phyloP scores from a whole-genome alignment of 2,113 vertebrate genomes.

The Actenoides lindsayi region DNA sequence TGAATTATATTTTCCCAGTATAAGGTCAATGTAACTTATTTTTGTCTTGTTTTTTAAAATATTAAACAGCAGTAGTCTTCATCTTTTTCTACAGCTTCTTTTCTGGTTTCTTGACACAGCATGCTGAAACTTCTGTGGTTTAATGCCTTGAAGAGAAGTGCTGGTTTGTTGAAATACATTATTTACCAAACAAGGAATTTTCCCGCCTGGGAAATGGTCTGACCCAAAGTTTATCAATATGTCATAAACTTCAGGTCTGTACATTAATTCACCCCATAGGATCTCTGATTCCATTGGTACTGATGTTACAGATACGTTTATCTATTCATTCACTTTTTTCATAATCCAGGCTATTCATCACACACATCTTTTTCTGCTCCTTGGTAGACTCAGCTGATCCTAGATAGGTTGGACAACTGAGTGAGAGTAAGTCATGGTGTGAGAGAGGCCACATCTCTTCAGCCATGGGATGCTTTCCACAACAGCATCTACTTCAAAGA shows the following conservation, averaged over 20 bases:
- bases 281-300: neutral
- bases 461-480: neutral
- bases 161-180: neutral
- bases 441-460: neutral
- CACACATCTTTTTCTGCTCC: neutral
- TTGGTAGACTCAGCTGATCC: neutral
- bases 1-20: neutral
- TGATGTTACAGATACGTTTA: neutral
- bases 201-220: neutral
- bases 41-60: neutral
- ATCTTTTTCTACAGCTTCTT: neutral
- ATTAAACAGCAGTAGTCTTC: neutral
- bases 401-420: neutral
- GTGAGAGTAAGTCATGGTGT: neutral
- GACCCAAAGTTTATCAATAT: neutral
- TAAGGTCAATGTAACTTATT: neutral
- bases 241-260: neutral
- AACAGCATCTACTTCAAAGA: neutral
- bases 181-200: neutral
- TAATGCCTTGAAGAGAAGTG: neutral
- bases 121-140: neutral
- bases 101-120: neutral
- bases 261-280: neutral
- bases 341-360: neutral
- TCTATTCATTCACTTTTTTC: neutral